phyloP scores from a whole-genome alignment of 2,113 vertebrate genomes.

The Planiliza haematocheilus region DNA sequence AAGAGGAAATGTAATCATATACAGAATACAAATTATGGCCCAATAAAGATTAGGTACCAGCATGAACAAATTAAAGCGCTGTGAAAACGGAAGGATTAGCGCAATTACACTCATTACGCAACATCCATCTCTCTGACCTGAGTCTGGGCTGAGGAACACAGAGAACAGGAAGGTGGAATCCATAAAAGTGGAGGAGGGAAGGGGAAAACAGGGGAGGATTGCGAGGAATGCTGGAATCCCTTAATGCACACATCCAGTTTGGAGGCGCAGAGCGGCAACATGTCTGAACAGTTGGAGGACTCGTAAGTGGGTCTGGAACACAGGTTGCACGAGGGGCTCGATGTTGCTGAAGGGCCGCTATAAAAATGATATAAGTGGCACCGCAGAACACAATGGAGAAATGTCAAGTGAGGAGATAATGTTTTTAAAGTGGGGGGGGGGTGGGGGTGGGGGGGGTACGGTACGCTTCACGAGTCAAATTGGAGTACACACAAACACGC shows the following conservation, averaged over 20 bases:
- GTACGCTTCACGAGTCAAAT: slow-evolving; percentile 42
- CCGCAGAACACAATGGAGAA: slow-evolving; percentile 56
- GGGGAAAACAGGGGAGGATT: slow-evolving; percentile 47
- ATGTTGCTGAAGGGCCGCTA: slow-evolving; percentile 68
- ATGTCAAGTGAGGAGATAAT: slow-evolving; percentile 67
- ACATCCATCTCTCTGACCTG: slow-evolving; percentile 71
- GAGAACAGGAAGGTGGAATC: slow-evolving; percentile 68
- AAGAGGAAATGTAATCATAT: slow-evolving; percentile 74
- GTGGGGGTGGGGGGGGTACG: slow-evolving; percentile 11
- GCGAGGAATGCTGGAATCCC: slow-evolving; percentile 79
- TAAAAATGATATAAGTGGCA: slow-evolving; percentile 66
- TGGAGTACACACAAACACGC: slow-evolving; percentile 33
- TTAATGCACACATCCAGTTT: slow-evolving; percentile 74
- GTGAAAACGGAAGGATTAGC: slow-evolving; percentile 77
- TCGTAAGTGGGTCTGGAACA: slow-evolving; percentile 57
- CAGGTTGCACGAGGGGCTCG: slow-evolving; percentile 37
- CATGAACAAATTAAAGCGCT: slow-evolving; percentile 77
- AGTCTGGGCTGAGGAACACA: slow-evolving; percentile 61
- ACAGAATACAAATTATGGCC: slow-evolving; percentile 78
- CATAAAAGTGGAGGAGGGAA: slow-evolving; percentile 67
- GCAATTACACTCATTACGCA: slow-evolving; percentile 77
- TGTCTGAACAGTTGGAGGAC: slow-evolving; percentile 82
- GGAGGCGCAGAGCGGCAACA: slow-evolving; percentile 69
- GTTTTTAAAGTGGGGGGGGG: slow-evolving; percentile 40
- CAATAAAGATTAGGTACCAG: slow-evolving; percentile 80